These are phyloP conservation scores for Bathynomus jamesi DNA, from an alignment of 1,140 invertebrate genomes.

Conservation along the genomic window DNA sequence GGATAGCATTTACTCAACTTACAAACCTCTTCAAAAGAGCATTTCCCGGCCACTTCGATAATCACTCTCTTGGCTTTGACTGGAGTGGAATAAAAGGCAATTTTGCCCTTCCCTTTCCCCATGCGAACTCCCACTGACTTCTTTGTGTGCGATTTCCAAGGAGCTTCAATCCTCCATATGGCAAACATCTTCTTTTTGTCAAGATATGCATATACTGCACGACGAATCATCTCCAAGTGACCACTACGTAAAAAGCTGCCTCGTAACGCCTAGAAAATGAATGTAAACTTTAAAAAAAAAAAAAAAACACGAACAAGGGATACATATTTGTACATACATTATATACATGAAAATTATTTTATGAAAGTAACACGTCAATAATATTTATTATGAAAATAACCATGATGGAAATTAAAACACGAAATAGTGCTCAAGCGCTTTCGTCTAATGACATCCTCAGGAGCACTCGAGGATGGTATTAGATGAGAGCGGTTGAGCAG, in stretches of 20 bases:
- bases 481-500: too few species aligned
- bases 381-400: too few species aligned
- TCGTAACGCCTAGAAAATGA: background rate
- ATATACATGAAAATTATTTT: too few species aligned
- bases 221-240: background rate
- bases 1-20: too few species aligned
- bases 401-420: too few species aligned
- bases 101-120: background rate
- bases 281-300: too few species aligned
- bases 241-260: background rate
- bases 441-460: too few species aligned
- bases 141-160: background rate
- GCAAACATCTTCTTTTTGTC: background rate
- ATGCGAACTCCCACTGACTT: background rate
- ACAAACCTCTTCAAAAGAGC: background rate
- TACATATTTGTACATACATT: too few species aligned
- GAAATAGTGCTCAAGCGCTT: too few species aligned
- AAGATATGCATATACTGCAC: background rate
- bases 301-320: too few species aligned
- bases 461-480: too few species aligned
- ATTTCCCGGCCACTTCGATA: background rate
- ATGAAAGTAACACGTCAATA: too few species aligned
- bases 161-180: background rate
- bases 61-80: background rate
- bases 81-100: background rate